Base-by-base conservation (phyloP, 1,140 invertebrate species). In the Plectrocnemia conspersa region DNA sequence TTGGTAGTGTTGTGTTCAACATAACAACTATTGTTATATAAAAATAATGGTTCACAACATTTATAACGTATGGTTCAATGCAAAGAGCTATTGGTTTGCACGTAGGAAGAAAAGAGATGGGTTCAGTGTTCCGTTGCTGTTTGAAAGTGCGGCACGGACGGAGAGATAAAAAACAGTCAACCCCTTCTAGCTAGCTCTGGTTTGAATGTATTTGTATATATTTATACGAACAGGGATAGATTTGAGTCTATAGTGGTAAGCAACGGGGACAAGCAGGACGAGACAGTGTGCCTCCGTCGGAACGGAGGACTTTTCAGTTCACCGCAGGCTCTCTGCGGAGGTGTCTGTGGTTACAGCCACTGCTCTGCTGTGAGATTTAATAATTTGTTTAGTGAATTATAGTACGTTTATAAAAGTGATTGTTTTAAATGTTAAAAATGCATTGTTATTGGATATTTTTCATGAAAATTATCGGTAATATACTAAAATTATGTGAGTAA, bases 291-390 rank as follows among this genome's bases (percentile, higher is more conserved):
- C 29, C 33, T 15, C 33, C 32, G 19, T 2, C 32, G 32, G 7
- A 23, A 19, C 32, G 33, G n/a, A n/a, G n/a, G n/a, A n/a, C n/a
- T 50, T 21, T 38, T 50, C 47, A 50, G 47, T 50, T 38, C 33
- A 38, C 47, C 47, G 47, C 47, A 24, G 47, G 25, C 47, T n/a
- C 19, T 38, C 47, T 38, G 47, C 33, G 47, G 47, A 38, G 47
- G 25, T 25, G 47, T 24, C 21, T 50, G 33, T 16, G n/a, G n/a
- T n/a, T n/a, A n/a, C n/a, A n/a, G n/a, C n/a, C n/a, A n/a, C n/a
- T n/a, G n/a, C n/a, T n/a, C n/a, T n/a, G n/a, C n/a, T n/a, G n/a
- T n/a, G n/a, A n/a, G n/a, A n/a, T n/a, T n/a, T n/a, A n/a, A n/a
- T n/a, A n/a, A n/a, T n/a, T n/a, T n/a, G n/a, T n/a, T n/a, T n/a